Percentiles rank a stretch among this genome's conserved stretches.
phyloP scores from a whole-genome alignment of 2,113 vertebrate species.

The Mungos mungo region DNA sequence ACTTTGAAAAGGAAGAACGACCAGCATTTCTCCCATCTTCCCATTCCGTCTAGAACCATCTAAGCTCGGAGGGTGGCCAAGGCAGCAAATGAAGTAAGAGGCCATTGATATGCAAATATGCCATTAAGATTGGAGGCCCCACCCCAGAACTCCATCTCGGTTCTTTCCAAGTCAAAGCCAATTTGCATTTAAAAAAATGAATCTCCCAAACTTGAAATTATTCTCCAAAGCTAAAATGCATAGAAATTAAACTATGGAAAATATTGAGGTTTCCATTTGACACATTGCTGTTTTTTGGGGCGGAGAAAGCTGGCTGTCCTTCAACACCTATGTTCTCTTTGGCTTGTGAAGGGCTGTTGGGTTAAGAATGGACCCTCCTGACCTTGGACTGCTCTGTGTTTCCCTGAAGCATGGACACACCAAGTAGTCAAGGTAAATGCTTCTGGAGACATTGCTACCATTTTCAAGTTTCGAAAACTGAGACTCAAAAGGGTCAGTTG shows the following conservation, averaged over 20 bases:
- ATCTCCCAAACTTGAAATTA: constrained; percentile 65
- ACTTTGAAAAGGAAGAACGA: constrained; percentile 52
- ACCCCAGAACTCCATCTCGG: constrained; percentile 50
- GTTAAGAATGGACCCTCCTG: not conserved
- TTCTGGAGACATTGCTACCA: not conserved
- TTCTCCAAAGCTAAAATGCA: constrained; percentile 62
- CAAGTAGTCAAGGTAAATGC: not conserved
- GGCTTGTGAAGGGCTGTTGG: not conserved
- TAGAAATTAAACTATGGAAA: constrained; percentile 69
- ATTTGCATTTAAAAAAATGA: constrained; percentile 69
- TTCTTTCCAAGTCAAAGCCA: constrained; percentile 63
- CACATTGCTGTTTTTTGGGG: not conserved
- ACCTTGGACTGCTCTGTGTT: not conserved
- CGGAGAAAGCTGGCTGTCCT: not conserved
- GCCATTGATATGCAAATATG: constrained; percentile 73
- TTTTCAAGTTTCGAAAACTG: not conserved
- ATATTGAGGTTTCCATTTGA: constrained; percentile 44
- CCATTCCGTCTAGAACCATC: constrained; percentile 58
- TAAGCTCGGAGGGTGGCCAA: constrained; percentile 49
- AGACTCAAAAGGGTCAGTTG: not conserved
- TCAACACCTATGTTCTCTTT: not conserved
- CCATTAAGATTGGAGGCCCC: constrained; percentile 65
- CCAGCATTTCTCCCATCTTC: constrained; percentile 61
- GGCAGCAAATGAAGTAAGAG: constrained; percentile 58
- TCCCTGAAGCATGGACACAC: not conserved